Evolutionary conservation across 2,888 invertebrate species (phyloP), one percentile per base, ranked within the genome.

Genomic region (Agrochola lota): DNA sequence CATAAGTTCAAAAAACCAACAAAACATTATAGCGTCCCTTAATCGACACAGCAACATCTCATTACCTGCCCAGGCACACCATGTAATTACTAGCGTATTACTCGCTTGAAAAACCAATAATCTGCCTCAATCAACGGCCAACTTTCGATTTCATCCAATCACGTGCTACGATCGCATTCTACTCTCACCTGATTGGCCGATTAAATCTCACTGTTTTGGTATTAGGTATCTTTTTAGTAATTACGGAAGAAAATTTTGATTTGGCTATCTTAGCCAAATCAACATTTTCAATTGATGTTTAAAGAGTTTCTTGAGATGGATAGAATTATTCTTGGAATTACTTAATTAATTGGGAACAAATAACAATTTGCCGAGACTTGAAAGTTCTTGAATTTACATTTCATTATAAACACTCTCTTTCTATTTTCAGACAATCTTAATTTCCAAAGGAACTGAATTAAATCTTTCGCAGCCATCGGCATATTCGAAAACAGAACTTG

Each of bases 91-190:
- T 69, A 78, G 79, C 77, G 78, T 84, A 84, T 76, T 77, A 87
- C 82, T 74, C 35, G 75, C 79, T 87, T 89, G 87, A 87, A 91
- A 92, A 91, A 91, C 89, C 89, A 91, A 91, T 92, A 89, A 91
- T 88, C 88, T 85, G 66, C 83, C 75, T 67, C 81, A 84, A 89
- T 87, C 88, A 86, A 81, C 85, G 79, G 87, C 80, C 87, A 88
- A 91, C 94, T 94, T 94, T 94, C 94, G 90, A 90, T 94, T 93
- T 92, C 90, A 89, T 88, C 91, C 90, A 90, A 91, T 92, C 90
- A 86, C 87, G 88, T 88, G 89, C 78, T 77, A 80, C 84, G 88
- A 91, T 90, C 87, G 89, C 89, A 84, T 90, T 85, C 64, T 75
- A 86, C 85, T 88, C 86, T 86, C 77, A 85, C 87, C 81, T 80